Evolutionary conservation across 2,888 invertebrate genomes (phyloP).

Genomic region (Didymodactylos carnosus): DNA sequence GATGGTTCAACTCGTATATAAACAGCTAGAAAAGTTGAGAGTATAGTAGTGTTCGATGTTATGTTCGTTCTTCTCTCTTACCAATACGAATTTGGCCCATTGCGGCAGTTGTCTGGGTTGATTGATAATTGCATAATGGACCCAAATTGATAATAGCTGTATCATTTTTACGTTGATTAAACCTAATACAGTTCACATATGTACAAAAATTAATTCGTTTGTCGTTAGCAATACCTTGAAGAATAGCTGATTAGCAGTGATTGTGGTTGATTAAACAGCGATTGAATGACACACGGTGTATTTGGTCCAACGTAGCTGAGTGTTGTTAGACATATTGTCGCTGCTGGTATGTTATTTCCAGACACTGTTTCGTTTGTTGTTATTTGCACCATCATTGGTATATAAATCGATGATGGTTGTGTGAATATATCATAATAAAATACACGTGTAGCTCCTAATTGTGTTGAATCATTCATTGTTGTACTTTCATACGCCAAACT

Average conservation of each 20-base stretch:
- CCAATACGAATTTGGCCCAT: constrained; percentile 6
- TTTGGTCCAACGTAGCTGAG: constrained; percentile 23
- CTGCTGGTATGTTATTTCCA: constrained; percentile 16
- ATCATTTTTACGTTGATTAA: constrained; percentile 8
- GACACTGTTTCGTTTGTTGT: constrained; percentile 20
- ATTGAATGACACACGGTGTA: constrained; percentile 22
- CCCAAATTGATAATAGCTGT: constrained; percentile 2
- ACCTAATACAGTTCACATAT: neutral
- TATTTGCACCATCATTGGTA: constrained; percentile 23
- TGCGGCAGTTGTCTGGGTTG: neutral
- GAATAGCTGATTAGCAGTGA: constrained; percentile 1
- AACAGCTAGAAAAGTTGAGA: neutral
- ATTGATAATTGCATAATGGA: constrained; percentile 10
- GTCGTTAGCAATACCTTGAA: neutral
- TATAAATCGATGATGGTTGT: constrained; percentile 18
- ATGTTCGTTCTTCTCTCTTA: neutral
- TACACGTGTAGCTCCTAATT: constrained; percentile 18
- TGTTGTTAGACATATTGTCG: constrained; percentile 21
- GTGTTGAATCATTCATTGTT: neutral
- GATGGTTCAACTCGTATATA: neutral
- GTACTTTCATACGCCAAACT: neutral
- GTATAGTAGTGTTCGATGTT: no score
- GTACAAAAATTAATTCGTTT: neutral
- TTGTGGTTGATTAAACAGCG: constrained; percentile 17
- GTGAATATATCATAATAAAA: constrained; percentile 20